A percentile compares a stretch with the other conserved stretches of the same genome.
These are phyloP conservation scores for Tauraco erythrolophus DNA, from an alignment of 2,113 vertebrate genomes.

Conservation along the genomic window DNA sequence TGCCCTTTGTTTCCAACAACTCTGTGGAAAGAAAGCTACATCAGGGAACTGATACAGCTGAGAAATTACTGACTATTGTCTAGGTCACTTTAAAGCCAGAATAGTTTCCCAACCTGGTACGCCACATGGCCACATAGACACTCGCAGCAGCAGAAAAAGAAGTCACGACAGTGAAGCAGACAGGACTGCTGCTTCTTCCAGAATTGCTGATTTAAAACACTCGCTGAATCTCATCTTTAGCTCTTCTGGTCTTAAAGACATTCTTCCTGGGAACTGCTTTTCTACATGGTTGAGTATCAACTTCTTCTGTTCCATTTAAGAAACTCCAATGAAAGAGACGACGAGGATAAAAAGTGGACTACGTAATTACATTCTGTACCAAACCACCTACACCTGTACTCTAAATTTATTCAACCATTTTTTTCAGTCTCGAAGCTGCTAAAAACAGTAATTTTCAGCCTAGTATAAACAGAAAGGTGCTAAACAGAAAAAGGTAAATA, in stretches of 20 bases:
- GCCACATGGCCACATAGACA: neutral
- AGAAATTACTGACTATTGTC: neutral
- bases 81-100: neutral
- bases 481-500: slow-evolving; percentile 41
- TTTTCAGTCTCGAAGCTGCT: neutral
- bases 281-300: neutral
- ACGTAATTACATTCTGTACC: slow-evolving; percentile 21
- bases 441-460: slow-evolving; percentile 55
- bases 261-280: neutral
- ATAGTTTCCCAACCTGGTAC: neutral
- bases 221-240: neutral
- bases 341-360: neutral
- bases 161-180: neutral
- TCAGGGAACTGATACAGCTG: neutral
- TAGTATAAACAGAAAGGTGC: slow-evolving; percentile 36
- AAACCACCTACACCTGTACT: slow-evolving; percentile 44
- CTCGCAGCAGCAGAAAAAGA: neutral
- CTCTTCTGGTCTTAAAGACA: neutral
- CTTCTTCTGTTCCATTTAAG: neutral
- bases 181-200: neutral
- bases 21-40: neutral
- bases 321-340: neutral
- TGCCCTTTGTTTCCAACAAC: neutral
- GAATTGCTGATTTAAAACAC: neutral
- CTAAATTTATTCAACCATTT: slow-evolving; percentile 18